Percentiles rank a stretch among this genome's conserved stretches.
phyloP scores from a whole-genome alignment of 2,797 vertebrate species.

The Rhinatrema bivittatum region DNA sequence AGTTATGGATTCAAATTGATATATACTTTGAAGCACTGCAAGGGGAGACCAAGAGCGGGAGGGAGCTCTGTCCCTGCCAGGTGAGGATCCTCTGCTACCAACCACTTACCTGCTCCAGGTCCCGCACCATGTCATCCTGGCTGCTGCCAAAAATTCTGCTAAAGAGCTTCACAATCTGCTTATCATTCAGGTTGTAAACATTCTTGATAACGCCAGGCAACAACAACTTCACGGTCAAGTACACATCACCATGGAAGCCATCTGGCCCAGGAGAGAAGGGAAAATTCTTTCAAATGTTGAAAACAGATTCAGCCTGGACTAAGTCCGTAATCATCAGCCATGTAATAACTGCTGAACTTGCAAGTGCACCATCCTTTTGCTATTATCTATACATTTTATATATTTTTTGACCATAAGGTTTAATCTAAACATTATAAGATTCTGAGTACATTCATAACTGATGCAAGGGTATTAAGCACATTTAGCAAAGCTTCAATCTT shows the following conservation, averaged over 20 bases:
- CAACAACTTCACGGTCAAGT: slow-evolving; percentile 87
- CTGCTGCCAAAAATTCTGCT: slow-evolving; percentile 86
- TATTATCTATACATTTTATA: no score
- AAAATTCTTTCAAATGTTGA: no score
- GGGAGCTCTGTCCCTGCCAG: not conserved
- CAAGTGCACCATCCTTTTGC: no score
- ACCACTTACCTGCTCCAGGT: slow-evolving; percentile 83
- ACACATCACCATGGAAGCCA: slow-evolving; percentile 88
- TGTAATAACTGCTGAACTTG: no score
- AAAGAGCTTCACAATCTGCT: slow-evolving; percentile 97
- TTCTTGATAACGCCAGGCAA: slow-evolving; percentile 91
- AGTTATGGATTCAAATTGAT: not conserved
- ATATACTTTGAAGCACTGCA: not conserved
- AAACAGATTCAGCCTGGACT: no score
- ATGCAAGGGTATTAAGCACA: no score
- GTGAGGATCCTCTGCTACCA: not conserved
- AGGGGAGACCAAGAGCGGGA: not conserved
- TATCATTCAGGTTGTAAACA: slow-evolving; percentile 96
- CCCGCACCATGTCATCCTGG: slow-evolving; percentile 88
- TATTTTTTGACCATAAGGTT: no score
- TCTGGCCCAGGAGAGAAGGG: slow-evolving; percentile 49
- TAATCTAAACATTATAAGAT: no score
- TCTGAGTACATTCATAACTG: no score
- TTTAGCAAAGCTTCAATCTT: no score
- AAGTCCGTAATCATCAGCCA: no score